phyloP scores from a whole-genome alignment of 2,888 invertebrate genomes.

The Cabera pusaria region DNA sequence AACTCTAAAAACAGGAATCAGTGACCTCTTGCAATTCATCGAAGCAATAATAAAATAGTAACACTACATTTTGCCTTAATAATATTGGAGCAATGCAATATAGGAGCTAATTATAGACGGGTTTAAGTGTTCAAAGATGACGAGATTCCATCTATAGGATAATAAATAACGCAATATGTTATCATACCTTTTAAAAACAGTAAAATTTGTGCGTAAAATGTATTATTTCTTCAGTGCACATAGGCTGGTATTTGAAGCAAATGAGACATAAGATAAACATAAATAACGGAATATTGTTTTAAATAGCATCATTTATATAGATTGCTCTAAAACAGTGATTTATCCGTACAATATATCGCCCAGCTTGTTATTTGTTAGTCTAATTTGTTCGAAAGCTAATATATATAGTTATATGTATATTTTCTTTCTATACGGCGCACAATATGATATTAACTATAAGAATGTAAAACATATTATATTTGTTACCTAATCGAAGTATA shows the following conservation, averaged over 20 bases:
- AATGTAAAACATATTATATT: conserved; percentile 16
- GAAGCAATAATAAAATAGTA: conserved; percentile 21
- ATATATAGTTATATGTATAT: conserved; percentile 6
- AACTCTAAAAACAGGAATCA: conserved; percentile 15
- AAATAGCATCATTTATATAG: no score
- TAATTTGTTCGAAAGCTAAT: conserved; percentile 9
- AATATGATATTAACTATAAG: conserved; percentile 15
- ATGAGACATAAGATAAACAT: no score
- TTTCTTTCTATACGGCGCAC: conserved; percentile 15
- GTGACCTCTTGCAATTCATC: conserved; percentile 15
- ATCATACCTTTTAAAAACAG: no score
- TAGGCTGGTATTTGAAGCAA: no score
- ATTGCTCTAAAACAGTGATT: no score
- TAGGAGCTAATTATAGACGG: conserved; percentile 16
- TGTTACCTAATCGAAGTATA: conserved; percentile 21
- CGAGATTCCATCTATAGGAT: conserved; percentile 6
- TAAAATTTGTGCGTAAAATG: no score
- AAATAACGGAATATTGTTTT: no score
- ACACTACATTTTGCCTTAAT: conserved; percentile 10
- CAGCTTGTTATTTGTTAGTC: conserved; percentile 10
- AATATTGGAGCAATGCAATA: conserved; percentile 19
- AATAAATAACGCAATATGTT: no score
- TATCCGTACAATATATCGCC: conserved; percentile 4
- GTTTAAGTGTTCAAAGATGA: conserved; percentile 18
- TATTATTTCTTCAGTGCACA: no score